Conservation (phyloP, 2,888 invertebrate genomes). For the Drosophila gaucha region DNA sequence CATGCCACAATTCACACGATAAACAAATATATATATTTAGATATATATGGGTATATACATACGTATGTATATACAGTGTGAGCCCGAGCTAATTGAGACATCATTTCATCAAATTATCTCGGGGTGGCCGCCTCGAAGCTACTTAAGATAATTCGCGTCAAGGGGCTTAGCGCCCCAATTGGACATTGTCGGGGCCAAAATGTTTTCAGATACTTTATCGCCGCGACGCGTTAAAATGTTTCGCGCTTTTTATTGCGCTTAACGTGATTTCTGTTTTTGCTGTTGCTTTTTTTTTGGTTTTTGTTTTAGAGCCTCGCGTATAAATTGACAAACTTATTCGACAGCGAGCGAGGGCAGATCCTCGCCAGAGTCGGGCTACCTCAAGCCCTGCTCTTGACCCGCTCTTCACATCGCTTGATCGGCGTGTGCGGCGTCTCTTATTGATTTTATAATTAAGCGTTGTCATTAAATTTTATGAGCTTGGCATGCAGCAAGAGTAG, state of each 20-base stretch:
- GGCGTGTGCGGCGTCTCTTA: constrained; percentile 79
- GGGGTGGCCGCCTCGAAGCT: constrained; percentile 59
- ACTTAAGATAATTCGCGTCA: constrained; percentile 74
- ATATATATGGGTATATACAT: not conserved
- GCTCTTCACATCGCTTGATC: constrained; percentile 33
- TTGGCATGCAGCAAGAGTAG: constrained; percentile 28
- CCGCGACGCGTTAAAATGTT: constrained; percentile 76
- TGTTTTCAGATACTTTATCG: constrained; percentile 80
- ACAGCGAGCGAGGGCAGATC: constrained; percentile 35
- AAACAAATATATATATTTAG: constrained; percentile 10
- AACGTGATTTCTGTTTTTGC: constrained; percentile 69
- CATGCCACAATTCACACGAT: constrained; percentile 51
- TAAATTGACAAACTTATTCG: constrained; percentile 78
- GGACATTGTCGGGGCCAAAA: constrained; percentile 64
- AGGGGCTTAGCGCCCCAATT: constrained; percentile 71
- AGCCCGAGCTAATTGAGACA: constrained; percentile 72
- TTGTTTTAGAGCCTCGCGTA: constrained; percentile 40
- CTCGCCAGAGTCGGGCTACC: constrained; percentile 2
- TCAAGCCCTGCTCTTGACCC: not conserved
- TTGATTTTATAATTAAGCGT: constrained; percentile 83
- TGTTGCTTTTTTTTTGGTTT: not conserved
- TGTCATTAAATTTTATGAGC: constrained; percentile 83
- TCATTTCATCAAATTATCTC: constrained; percentile 77
- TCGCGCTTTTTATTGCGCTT: constrained; percentile 79
- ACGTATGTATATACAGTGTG: not conserved